phyloP scores from a whole-genome alignment of 2,113 vertebrate genomes.

The Corythaixoides concolor region DNA sequence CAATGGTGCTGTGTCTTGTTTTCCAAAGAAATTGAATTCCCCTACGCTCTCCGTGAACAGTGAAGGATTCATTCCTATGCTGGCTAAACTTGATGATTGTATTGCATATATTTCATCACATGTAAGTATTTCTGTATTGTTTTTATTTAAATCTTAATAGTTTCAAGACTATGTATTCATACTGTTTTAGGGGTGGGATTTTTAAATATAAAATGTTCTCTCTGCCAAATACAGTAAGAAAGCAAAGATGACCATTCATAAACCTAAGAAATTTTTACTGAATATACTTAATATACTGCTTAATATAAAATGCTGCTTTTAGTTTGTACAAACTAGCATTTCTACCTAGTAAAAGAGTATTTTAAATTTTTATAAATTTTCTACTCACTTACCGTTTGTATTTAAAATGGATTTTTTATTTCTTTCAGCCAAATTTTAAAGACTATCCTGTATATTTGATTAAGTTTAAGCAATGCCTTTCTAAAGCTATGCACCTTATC shows the following conservation, averaged over 20 bases:
- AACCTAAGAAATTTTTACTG: not conserved
- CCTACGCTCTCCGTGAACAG: slow-evolving; percentile 93
- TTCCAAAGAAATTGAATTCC: slow-evolving; percentile 92
- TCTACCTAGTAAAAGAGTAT: not conserved
- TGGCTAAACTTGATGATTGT: slow-evolving; percentile 95
- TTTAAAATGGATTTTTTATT: not conserved
- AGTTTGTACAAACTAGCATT: not conserved
- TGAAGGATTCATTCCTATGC: slow-evolving; percentile 96
- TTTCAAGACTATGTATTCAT: not conserved
- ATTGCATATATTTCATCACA: slow-evolving; percentile 94
- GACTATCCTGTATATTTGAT: slow-evolving; percentile 92
- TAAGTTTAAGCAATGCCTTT: slow-evolving; percentile 96
- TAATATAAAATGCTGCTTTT: not conserved
- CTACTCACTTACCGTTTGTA: rapidly evolving
- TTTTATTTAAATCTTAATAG: slow-evolving; percentile 1
- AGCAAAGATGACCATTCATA: not conserved
- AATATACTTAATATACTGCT: not conserved
- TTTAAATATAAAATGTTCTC: not conserved
- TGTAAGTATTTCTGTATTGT: slow-evolving; percentile 77
- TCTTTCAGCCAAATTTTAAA: slow-evolving; percentile 93
- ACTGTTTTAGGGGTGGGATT: not conserved
- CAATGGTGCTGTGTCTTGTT: not conserved
- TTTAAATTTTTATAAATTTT: not conserved
- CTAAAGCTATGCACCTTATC: slow-evolving; percentile 96
- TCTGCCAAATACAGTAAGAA: not conserved